phyloP scores from a whole-genome alignment of 2,888 invertebrate genomes.

The Drosophila falleni region DNA sequence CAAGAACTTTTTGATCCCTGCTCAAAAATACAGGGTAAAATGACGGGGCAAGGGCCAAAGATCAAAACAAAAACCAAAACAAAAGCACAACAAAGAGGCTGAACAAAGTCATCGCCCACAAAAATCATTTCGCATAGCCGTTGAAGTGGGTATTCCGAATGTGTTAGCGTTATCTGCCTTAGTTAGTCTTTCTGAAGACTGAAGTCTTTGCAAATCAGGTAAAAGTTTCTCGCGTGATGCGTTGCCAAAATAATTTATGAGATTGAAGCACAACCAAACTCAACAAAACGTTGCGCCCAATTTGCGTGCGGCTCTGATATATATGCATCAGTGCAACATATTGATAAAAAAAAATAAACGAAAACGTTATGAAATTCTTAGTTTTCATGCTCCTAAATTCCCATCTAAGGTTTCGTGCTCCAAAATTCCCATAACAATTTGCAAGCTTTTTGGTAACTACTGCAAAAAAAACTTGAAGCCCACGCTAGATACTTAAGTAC shows the following conservation, averaged over 20 bases:
- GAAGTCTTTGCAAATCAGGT: conserved; percentile 60
- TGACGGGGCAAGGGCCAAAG: conserved; percentile 68
- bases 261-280: conserved; percentile 76
- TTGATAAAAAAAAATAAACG: conserved; percentile 29
- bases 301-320: conserved; percentile 68
- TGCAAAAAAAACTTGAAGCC: conserved; percentile 13
- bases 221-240: conserved; percentile 83
- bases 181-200: conserved; percentile 52
- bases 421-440: conserved; percentile 43
- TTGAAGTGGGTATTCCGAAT: conserved; percentile 66
- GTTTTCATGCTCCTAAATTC: conserved; percentile 38
- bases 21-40: conserved; percentile 69
- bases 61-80: conserved; percentile 68
- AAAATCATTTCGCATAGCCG: conserved; percentile 72
- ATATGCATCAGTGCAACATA: conserved; percentile 34
- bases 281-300: conserved; percentile 66
- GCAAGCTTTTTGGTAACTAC: conserved; percentile 29
- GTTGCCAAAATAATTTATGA: conserved; percentile 85
- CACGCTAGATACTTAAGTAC: conserved; percentile 17
- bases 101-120: conserved; percentile 83
- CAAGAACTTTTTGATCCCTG: conserved; percentile 73
- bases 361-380: conserved; percentile 22
- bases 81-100: conserved; percentile 63
- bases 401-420: conserved; percentile 30
- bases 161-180: conserved; percentile 67